phyloP scores from a whole-genome alignment of 2,888 invertebrate genomes.

The Nemapogon koenigi region DNA sequence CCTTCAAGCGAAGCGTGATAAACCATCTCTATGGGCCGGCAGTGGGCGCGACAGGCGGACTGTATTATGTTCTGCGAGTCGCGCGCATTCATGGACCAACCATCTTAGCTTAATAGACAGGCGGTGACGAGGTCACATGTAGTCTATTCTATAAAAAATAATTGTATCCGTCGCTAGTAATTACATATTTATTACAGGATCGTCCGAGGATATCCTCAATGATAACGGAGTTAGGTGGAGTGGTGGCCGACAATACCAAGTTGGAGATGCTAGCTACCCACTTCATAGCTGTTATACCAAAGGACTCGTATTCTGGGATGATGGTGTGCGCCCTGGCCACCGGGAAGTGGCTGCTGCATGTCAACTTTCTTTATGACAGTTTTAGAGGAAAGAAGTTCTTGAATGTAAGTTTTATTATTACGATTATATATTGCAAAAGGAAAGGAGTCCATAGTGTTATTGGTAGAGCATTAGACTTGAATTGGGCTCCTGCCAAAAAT shows the following conservation, averaged over 20 bases:
- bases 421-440: not conserved
- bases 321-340: slow-evolving; percentile 55
- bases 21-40: no score
- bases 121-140: no score
- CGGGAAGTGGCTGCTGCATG: slow-evolving; percentile 50
- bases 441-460: not conserved
- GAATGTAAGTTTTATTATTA: slow-evolving; percentile 26
- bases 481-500: no score
- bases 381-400: slow-evolving; percentile 52
- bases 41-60: no score
- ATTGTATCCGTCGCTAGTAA: no score
- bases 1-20: no score
- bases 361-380: slow-evolving; percentile 51
- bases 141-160: no score
- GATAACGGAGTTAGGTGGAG: slow-evolving; percentile 51
- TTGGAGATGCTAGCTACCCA: slow-evolving; percentile 60
- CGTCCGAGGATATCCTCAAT: slow-evolving; percentile 45
- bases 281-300: slow-evolving; percentile 45
- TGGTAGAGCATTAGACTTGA: not conserved
- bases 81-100: no score
- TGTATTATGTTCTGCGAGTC: no score
- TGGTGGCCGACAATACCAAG: slow-evolving; percentile 54
- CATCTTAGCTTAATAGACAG: no score
- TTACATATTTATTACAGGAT: no score
- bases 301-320: slow-evolving; percentile 53